Conservation (phyloP, 2,797 vertebrate species). For the Myiotriccus ornatus region DNA sequence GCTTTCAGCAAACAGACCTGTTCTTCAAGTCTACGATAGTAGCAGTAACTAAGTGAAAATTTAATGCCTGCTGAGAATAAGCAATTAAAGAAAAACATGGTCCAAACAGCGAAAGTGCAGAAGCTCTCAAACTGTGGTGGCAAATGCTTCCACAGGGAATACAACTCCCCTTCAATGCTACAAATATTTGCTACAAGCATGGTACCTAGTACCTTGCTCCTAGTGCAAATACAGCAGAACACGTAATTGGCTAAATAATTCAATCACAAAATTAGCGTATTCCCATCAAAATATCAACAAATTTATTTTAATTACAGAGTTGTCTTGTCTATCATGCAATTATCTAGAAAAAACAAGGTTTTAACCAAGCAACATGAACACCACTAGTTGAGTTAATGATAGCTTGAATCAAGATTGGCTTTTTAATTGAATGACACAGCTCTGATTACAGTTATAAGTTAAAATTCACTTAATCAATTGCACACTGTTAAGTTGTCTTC, state of each 20-base stretch:
- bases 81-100: not conserved
- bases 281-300: not conserved
- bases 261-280: not conserved
- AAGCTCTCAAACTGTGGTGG: not conserved
- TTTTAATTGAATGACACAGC: conserved; percentile 3
- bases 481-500: not conserved
- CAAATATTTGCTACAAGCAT: not conserved
- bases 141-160: not conserved
- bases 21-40: not conserved
- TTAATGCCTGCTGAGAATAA: not conserved
- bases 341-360: not conserved
- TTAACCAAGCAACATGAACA: not conserved
- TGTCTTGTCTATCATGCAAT: not conserved
- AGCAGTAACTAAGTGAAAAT: not conserved
- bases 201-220: not conserved
- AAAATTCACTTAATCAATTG: not conserved
- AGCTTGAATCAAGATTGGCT: not conserved
- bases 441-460: conserved; percentile 3
- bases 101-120: not conserved
- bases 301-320: not conserved
- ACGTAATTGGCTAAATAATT: not conserved
- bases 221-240: not conserved
- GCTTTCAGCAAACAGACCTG: not conserved
- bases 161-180: not conserved
- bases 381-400: not conserved